Conservation (phyloP, 2,797 vertebrate species). For the Danio kyathit region DNA sequence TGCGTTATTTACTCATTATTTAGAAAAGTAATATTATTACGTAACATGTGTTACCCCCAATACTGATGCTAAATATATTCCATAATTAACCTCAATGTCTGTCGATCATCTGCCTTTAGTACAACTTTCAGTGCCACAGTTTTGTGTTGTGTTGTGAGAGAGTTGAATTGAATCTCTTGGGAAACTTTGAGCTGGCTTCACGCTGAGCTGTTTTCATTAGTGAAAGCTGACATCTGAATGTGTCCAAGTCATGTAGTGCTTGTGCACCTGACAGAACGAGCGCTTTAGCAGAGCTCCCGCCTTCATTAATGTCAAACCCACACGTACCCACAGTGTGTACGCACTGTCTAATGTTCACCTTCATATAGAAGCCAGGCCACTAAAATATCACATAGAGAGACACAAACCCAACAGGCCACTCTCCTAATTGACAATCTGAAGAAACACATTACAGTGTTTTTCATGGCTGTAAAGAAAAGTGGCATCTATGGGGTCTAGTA, state of each 20-base stretch:
- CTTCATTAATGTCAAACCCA: conserved; percentile 48
- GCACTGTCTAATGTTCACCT: conserved; percentile 10
- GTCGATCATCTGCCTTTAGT: not conserved
- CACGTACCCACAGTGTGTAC: conserved; percentile 2
- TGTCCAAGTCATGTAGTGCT: conserved; percentile 27
- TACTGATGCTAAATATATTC: not conserved
- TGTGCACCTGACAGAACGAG: conserved; percentile 39
- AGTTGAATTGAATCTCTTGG: conserved; percentile 21
- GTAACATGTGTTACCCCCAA: too few relatives aligned
- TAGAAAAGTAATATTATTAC: too few relatives aligned
- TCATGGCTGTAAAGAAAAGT: not conserved
- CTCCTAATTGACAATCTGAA: not conserved
- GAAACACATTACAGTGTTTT: not conserved
- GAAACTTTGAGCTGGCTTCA: conserved; percentile 38
- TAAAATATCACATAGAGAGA: not conserved
- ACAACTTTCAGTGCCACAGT: not conserved
- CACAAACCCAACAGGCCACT: not conserved
- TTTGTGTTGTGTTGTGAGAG: not conserved
- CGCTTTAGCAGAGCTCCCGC: conserved; percentile 18
- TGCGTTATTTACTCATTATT: too few relatives aligned
- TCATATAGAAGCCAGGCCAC: conserved; percentile 17
- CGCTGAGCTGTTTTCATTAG: conserved; percentile 42
- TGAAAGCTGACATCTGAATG: conserved; percentile 41
- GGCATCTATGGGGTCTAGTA: not conserved
- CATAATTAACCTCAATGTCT: conserved; percentile 2